A percentile compares a stretch with the other conserved stretches of the same genome.
These are phyloP conservation scores for Pararge aegeria DNA, from an alignment of 1,140 invertebrate genomes.

Conservation along the genomic window DNA sequence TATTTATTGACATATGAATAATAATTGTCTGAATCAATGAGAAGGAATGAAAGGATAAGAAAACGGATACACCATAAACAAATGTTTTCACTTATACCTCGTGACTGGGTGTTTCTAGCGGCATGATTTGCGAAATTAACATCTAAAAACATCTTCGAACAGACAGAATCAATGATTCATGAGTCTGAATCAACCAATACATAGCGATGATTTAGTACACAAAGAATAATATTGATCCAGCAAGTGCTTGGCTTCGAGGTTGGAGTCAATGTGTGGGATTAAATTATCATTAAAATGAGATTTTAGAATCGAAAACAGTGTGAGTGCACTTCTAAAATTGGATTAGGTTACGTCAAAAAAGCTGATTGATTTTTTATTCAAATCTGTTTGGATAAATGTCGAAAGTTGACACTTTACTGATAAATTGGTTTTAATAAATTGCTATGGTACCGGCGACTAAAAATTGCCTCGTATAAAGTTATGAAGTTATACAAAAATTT, in stretches of 20 bases:
- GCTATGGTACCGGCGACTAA: not conserved
- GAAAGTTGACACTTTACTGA: not conserved
- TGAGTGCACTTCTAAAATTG: not conserved
- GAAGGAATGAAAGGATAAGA: constrained; percentile 25
- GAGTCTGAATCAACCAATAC: constrained; percentile 29
- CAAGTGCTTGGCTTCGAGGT: not conserved
- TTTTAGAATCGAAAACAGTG: not conserved
- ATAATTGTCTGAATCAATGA: constrained; percentile 17
- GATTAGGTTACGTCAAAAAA: constrained; percentile 1
- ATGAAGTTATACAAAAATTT: not conserved
- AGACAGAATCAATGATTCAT: constrained; percentile 38
- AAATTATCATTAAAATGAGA: constrained; percentile 4
- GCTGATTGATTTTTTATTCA: not conserved
- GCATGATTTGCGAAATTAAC: constrained; percentile 36
- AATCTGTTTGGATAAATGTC: not conserved
- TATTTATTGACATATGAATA: constrained; percentile 12
- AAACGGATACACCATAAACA: constrained; percentile 11
- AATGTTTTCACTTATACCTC: constrained; percentile 28
- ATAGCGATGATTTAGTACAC: constrained; percentile 24
- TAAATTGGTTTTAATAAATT: not conserved
- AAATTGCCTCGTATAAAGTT: not conserved
- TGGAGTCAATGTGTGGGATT: not conserved
- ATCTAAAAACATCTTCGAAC: constrained; percentile 25
- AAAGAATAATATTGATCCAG: constrained; percentile 36
- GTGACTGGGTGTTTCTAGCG: constrained; percentile 26